Evolutionary conservation across 2,888 invertebrate species (phyloP).

Genomic region (Hydrotaea cyrtoneurina): DNA sequence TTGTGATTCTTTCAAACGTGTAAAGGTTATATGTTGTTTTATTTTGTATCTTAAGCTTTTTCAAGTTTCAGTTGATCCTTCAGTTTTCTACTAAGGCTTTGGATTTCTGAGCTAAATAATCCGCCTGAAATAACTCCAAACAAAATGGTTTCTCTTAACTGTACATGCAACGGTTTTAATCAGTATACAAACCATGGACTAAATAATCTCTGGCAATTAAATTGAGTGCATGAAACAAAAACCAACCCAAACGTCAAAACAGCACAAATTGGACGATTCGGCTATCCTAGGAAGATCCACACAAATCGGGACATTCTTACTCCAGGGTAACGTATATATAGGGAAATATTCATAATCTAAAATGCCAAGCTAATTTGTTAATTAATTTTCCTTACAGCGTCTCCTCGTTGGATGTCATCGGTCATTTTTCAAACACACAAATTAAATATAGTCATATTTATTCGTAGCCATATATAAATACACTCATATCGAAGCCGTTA

Average conservation of each 20-base stretch:
- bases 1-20: neutral
- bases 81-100: neutral
- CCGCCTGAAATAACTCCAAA: neutral
- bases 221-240: conserved; percentile 63
- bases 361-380: conserved; percentile 23
- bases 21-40: conserved; percentile 10
- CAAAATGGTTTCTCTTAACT: conserved; percentile 43
- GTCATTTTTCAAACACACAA: conserved; percentile 8
- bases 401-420: neutral
- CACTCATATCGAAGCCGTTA: conserved; percentile 57
- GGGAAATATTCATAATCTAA: too few species aligned
- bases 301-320: neutral
- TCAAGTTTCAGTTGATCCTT: neutral
- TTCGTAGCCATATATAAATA: conserved; percentile 10
- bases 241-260: conserved; percentile 53
- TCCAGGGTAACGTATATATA: conserved; percentile 29
- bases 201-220: conserved; percentile 66
- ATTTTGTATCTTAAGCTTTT: neutral
- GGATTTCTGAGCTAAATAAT: neutral
- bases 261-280: conserved; percentile 59
- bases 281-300: conserved; percentile 10
- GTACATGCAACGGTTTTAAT: conserved; percentile 37
- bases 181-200: conserved; percentile 61
- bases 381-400: neutral
- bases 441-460: neutral